A percentile compares a stretch with the other conserved stretches of the same genome.
phyloP scores from a whole-genome alignment of 2,888 invertebrate genomes.

The Pristionchus japonicus region DNA sequence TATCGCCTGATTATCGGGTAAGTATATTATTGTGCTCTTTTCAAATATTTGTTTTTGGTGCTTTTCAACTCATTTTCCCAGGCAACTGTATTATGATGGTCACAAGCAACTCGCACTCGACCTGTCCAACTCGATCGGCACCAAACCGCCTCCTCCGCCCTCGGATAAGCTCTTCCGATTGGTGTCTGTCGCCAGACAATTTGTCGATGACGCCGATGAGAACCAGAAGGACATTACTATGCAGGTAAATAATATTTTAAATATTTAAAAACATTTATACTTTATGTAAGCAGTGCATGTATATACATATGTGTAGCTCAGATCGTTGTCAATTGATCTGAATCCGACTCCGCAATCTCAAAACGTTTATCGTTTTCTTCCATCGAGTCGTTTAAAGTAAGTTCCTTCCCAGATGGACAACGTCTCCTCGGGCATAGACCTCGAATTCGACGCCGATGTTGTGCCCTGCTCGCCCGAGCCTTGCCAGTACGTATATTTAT shows the following conservation, averaged over 20 bases:
- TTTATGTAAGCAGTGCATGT: no score
- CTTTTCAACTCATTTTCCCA: conserved; percentile 75
- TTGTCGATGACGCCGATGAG: conserved; percentile 70
- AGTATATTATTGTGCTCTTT: conserved; percentile 29
- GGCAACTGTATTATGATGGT: conserved; percentile 97
- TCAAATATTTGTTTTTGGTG: background rate
- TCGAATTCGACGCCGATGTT: conserved; percentile 94
- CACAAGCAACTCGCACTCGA: conserved; percentile 91
- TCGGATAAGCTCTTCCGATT: conserved; percentile 92
- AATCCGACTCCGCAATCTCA: no score
- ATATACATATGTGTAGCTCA: no score
- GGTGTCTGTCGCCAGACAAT: conserved; percentile 75
- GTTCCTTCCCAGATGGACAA: conserved; percentile 63
- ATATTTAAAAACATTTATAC: background rate
- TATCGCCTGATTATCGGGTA: conserved; percentile 94
- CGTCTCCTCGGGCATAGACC: conserved; percentile 83
- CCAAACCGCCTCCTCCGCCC: conserved; percentile 93
- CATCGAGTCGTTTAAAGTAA: no score
- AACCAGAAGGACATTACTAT: conserved; percentile 58
- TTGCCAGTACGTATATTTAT: no score
- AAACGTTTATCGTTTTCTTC: no score
- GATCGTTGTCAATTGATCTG: no score
- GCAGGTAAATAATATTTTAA: conserved; percentile 48
- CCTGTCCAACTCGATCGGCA: conserved; percentile 84
- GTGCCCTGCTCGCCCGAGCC: conserved; percentile 87